Conservation (phyloP, 1,140 invertebrate species). For the Bradysia coprophila region DNA sequence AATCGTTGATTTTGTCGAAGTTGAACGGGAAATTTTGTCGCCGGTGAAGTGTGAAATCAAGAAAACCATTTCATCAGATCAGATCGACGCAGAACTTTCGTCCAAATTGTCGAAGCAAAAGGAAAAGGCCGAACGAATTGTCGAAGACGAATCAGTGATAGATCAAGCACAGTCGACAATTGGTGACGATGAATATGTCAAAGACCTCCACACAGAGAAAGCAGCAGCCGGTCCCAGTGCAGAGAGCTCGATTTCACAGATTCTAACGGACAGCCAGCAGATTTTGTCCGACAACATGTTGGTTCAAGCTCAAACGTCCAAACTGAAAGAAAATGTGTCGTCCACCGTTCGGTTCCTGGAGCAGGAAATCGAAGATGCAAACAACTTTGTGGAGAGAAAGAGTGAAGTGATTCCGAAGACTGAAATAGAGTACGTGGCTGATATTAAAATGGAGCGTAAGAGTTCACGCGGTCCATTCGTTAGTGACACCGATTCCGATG, state of each 20-base stretch:
- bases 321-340: background rate
- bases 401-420: background rate
- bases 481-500: constrained; percentile 7
- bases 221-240: no score
- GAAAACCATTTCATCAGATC: constrained; percentile 4
- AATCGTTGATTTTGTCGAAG: constrained; percentile 2
- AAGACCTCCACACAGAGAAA: no score
- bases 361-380: no score
- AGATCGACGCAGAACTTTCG: constrained; percentile 2
- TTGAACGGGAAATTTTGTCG: background rate
- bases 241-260: background rate
- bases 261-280: background rate
- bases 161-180: background rate
- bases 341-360: background rate
- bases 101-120: constrained; percentile 5
- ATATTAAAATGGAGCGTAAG: background rate
- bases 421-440: no score
- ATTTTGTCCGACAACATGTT: background rate
- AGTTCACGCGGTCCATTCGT: background rate
- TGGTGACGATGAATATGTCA: no score
- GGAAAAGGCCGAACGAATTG: constrained; percentile 5
- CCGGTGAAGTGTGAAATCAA: constrained; percentile 4
- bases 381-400: background rate
- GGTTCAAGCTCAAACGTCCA: constrained; percentile 20
- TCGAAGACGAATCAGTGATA: background rate